Evolutionary conservation across 2,888 invertebrate genomes (phyloP).

Genomic region (Caenorhabditis macrosperma): DNA sequence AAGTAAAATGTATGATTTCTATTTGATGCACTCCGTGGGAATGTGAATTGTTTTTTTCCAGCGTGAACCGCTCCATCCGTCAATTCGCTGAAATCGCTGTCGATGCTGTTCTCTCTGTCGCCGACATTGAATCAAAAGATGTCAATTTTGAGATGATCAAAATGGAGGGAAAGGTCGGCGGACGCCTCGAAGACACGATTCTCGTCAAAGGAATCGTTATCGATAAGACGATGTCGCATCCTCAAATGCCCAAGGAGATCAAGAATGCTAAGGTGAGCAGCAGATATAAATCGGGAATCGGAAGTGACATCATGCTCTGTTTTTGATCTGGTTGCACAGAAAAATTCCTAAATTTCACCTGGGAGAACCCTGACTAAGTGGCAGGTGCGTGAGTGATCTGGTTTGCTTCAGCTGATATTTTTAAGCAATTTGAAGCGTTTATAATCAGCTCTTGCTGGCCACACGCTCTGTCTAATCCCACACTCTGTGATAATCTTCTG

Average conservation of each 20-base stretch:
- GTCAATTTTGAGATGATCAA: constrained; percentile 99
- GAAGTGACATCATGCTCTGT: background rate
- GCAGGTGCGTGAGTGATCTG: background rate
- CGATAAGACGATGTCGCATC: constrained; percentile 91
- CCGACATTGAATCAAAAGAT: constrained; percentile 92
- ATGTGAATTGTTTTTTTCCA: constrained; percentile 79
- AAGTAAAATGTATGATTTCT: constrained; percentile 88
- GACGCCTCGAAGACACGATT: constrained; percentile 95
- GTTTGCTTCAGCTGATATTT: background rate
- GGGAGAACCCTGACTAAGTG: background rate
- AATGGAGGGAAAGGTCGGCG: constrained; percentile 94
- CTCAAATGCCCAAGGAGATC: constrained; percentile 94
- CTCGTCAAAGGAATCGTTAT: constrained; percentile 96
- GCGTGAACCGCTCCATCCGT: constrained; percentile 94
- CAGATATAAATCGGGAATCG: too few species aligned
- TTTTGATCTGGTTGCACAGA: background rate
- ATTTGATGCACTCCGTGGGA: background rate
- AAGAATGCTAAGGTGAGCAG: constrained; percentile 69
- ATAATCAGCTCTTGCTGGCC: background rate
- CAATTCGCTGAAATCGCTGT: constrained; percentile 99
- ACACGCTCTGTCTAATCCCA: background rate
- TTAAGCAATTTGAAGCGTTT: background rate
- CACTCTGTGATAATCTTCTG: background rate
- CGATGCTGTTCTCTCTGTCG: constrained; percentile 95
- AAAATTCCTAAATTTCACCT: background rate